These are phyloP conservation scores for Macroglossus sobrinus DNA, from an alignment of 2,113 vertebrate genomes.

Conservation along the genomic window DNA sequence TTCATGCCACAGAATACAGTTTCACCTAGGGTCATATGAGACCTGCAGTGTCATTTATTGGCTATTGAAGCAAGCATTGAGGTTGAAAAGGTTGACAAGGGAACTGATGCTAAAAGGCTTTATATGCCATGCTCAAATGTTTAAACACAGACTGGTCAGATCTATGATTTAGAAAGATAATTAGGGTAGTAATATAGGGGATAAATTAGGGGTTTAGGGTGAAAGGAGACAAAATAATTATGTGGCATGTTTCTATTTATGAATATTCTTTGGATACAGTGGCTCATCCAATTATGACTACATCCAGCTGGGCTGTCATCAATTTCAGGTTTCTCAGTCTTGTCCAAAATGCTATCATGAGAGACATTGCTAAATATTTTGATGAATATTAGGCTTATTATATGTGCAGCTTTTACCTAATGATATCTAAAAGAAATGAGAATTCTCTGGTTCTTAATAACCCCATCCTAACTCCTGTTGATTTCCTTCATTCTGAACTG, in stretches of 20 bases:
- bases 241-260: constrained; percentile 10
- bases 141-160: not conserved
- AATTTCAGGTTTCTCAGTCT: not conserved
- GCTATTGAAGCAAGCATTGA: not conserved
- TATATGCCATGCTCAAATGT: not conserved
- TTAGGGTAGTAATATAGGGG: not conserved
- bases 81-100: not conserved
- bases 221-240: not conserved
- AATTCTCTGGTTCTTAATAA: not conserved
- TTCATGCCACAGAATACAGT: not conserved
- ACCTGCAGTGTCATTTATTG: not conserved
- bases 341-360: not conserved
- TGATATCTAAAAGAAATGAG: not conserved
- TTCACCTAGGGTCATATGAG: not conserved
- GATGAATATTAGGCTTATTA: not conserved
- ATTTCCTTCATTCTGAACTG: not conserved
- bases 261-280: not conserved
- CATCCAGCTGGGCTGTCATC: not conserved
- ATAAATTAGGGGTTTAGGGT: not conserved
- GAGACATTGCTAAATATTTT: not conserved
- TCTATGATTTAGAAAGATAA: constrained; percentile 1
- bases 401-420: not conserved
- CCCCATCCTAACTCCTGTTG: not conserved
- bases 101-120: not conserved
- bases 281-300: not conserved